Conservation (phyloP, 2,797 vertebrate genomes). For the Chelon labrosus region DNA sequence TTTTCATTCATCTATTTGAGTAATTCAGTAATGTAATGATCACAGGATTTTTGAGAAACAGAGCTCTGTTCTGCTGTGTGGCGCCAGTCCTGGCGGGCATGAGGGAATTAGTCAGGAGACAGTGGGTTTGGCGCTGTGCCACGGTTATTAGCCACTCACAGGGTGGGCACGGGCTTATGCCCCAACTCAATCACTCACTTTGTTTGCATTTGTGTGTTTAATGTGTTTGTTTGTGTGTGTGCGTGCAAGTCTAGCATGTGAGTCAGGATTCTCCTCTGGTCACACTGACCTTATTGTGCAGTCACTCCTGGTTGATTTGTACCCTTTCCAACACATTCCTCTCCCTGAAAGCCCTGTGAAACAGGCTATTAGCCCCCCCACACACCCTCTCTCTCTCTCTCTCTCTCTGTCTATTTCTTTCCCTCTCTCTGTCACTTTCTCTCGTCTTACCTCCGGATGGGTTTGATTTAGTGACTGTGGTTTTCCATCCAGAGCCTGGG, state of each 20-base stretch:
- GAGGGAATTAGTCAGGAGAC: conserved; percentile 86
- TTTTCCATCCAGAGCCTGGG: conserved; percentile 73
- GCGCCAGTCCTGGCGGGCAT: conserved; percentile 81
- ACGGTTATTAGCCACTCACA: conserved; percentile 82
- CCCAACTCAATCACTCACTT: conserved; percentile 73
- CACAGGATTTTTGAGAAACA: conserved; percentile 75
- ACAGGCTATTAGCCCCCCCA: conserved; percentile 48
- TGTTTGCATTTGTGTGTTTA: conserved; percentile 70
- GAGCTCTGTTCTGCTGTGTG: conserved; percentile 77
- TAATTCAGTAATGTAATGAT: conserved; percentile 71
- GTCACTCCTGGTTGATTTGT: conserved; percentile 79
- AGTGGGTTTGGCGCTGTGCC: conserved; percentile 89
- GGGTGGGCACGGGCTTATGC: conserved; percentile 77
- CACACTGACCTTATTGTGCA: conserved; percentile 82
- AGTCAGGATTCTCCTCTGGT: conserved; percentile 73
- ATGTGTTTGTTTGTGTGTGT: conserved; percentile 69
- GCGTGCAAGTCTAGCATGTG: conserved; percentile 47
- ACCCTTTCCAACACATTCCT: conserved; percentile 79
- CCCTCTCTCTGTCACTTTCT: conserved; percentile 32
- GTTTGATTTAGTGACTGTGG: conserved; percentile 81
- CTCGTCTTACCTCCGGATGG: conserved; percentile 64
- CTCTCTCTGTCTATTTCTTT: conserved; percentile 21
- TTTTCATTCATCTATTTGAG: conserved; percentile 73
- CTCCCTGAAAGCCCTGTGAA: conserved; percentile 61
- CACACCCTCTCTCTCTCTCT: conserved; percentile 15